These are phyloP conservation scores for Cyclargus thomasi DNA, from an alignment of 1,140 invertebrate species.

Conservation along the genomic window DNA sequence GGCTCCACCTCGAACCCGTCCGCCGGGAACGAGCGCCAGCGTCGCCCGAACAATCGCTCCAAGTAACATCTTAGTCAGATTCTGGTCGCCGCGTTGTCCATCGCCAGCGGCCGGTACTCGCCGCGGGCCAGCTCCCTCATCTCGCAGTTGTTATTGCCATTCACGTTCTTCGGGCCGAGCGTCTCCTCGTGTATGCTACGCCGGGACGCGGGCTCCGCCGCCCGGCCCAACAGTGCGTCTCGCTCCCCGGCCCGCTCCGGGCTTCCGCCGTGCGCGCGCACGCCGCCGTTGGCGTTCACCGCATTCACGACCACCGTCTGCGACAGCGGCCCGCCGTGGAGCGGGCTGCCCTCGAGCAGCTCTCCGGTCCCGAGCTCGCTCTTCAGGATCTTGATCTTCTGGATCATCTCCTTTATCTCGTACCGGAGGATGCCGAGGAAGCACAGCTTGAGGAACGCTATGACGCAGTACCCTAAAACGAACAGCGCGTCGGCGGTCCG, in stretches of 20 bases:
- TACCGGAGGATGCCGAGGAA: conserved; percentile 91
- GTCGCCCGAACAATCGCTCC: conserved; percentile 77
- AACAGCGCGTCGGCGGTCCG: conserved; percentile 88
- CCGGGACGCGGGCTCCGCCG: conserved; percentile 66
- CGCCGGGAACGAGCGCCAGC: conserved; percentile 71
- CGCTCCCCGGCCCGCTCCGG: conserved; percentile 71
- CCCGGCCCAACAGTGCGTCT: conserved; percentile 74
- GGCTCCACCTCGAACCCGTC: conserved; percentile 72
- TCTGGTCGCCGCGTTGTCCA: conserved; percentile 75
- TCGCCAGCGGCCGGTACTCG: conserved; percentile 73
- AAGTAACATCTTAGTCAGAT: conserved; percentile 80
- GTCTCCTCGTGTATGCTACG: conserved; percentile 75
- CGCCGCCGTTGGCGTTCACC: conserved; percentile 69
- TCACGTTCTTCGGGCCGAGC: conserved; percentile 77
- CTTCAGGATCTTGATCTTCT: conserved; percentile 84
- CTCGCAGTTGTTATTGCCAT: conserved; percentile 86
- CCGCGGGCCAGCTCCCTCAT: conserved; percentile 77
- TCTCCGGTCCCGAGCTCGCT: conserved; percentile 73
- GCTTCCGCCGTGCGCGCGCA: conserved; percentile 62
- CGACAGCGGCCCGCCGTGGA: conserved; percentile 64
- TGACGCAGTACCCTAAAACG: conserved; percentile 91
- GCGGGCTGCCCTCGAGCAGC: conserved; percentile 63
- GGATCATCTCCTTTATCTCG: conserved; percentile 92
- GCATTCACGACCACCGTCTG: conserved; percentile 69
- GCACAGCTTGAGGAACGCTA: conserved; percentile 92